Evolutionary conservation across 2,797 vertebrate species (phyloP).

Genomic region (Helarctos malayanus): DNA sequence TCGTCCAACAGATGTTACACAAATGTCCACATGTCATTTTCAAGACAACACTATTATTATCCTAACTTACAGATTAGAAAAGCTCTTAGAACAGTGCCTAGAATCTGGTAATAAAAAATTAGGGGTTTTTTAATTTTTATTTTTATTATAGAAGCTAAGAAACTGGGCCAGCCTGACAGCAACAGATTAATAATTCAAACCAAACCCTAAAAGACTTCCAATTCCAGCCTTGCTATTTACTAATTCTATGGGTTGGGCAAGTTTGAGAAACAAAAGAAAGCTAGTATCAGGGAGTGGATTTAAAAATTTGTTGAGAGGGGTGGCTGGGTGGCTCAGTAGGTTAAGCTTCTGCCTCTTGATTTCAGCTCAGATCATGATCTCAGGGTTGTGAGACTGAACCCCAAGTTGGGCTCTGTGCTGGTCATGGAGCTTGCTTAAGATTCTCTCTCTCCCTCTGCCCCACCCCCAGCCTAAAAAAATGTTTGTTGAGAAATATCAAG

Average conservation of each 20-base stretch:
- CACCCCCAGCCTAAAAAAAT: background rate
- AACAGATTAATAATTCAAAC: constrained; percentile 39
- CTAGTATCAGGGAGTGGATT: background rate
- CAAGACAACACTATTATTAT: background rate
- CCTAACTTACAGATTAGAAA: background rate
- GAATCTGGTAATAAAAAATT: constrained; percentile 20
- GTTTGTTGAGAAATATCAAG: background rate
- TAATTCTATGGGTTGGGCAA: background rate
- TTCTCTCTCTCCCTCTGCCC: background rate
- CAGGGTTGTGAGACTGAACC: background rate
- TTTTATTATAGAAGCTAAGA: constrained; percentile 1
- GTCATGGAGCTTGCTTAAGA: background rate
- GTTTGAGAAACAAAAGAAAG: constrained; percentile 50
- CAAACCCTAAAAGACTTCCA: constrained; percentile 2
- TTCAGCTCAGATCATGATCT: background rate
- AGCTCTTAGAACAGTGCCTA: background rate
- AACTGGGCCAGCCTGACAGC: background rate
- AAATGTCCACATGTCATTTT: background rate
- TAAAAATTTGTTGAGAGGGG: background rate
- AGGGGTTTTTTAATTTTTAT: background rate
- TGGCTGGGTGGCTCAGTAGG: fast-evolving
- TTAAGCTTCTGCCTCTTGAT: background rate
- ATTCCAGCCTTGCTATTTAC: background rate
- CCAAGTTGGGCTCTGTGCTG: background rate
- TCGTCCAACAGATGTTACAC: background rate